These are phyloP conservation scores for Euspilapteryx auroguttella DNA, from an alignment of 2,888 invertebrate genomes.

Conservation along the genomic window DNA sequence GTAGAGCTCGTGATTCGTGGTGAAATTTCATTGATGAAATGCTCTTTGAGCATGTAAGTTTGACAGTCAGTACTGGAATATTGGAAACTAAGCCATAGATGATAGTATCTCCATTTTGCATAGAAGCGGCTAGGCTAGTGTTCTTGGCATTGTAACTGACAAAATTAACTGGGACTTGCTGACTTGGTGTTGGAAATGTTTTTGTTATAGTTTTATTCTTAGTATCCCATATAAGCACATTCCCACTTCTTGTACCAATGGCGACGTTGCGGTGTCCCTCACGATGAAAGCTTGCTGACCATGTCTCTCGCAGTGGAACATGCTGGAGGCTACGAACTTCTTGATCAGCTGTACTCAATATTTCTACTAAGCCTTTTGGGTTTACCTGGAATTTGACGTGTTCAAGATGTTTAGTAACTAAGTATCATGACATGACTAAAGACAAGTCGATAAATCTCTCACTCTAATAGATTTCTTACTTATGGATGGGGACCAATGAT, in stretches of 20 bases:
- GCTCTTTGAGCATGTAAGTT: constrained; percentile 35
- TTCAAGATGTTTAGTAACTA: constrained; percentile 2
- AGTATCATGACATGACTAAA: no score
- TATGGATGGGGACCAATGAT: no score
- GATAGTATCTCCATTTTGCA: constrained; percentile 49
- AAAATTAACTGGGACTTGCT: constrained; percentile 34
- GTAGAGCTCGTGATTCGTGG: constrained; percentile 37
- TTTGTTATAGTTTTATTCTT: constrained; percentile 45
- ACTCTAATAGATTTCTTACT: no score
- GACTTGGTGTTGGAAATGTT: constrained; percentile 37
- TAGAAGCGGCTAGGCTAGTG: constrained; percentile 43
- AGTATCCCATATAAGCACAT: constrained; percentile 52
- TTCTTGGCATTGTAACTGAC: constrained; percentile 51
- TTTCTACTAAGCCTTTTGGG: constrained; percentile 41
- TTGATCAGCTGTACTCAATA: constrained; percentile 29
- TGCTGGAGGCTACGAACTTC: constrained; percentile 45
- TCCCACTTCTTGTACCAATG: constrained; percentile 44
- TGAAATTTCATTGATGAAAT: constrained; percentile 52
- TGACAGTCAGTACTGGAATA: constrained; percentile 41
- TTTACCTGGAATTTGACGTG: constrained; percentile 55
- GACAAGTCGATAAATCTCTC: no score
- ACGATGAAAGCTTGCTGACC: constrained; percentile 47
- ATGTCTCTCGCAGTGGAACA: constrained; percentile 43
- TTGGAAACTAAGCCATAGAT: constrained; percentile 53
- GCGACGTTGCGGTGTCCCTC: constrained; percentile 47